Conservation (phyloP, 2,888 invertebrate genomes). For the Clostera curtula region DNA sequence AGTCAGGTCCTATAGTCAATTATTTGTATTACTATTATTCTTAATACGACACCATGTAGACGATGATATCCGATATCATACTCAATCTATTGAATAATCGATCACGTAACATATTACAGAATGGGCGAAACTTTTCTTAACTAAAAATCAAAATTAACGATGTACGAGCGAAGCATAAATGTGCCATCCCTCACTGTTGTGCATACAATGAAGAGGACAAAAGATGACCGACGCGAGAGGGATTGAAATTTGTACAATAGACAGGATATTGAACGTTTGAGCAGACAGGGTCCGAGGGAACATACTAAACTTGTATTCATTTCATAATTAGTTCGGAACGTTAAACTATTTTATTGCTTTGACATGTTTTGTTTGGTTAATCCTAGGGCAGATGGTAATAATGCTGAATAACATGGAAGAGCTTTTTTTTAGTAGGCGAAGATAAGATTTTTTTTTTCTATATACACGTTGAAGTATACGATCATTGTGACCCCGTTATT, state of each 20-base stretch:
- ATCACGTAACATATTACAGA: background rate
- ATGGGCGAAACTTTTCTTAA: conserved; percentile 3
- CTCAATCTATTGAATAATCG: no score
- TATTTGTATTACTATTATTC: no score
- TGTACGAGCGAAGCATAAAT: conserved; percentile 7
- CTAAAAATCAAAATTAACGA: conserved; percentile 18
- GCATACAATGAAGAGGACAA: conserved; percentile 1
- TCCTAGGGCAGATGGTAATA: background rate
- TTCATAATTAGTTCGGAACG: no score
- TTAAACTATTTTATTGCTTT: no score
- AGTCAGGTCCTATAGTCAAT: no score
- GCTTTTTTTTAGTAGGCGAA: background rate
- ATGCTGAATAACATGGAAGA: no score
- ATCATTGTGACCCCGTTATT: no score
- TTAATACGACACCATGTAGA: no score
- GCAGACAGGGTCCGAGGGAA: conserved; percentile 1
- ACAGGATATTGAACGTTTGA: conserved; percentile 14
- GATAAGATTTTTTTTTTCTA: no score
- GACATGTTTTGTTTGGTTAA: background rate
- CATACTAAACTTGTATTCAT: no score
- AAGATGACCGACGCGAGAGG: background rate
- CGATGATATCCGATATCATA: no score
- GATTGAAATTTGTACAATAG: conserved; percentile 11
- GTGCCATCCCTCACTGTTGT: conserved; percentile 7
- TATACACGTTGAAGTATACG: no score